Evolutionary conservation across 2,113 vertebrate species (phyloP).

Genomic region (Crotalus helleri): DNA sequence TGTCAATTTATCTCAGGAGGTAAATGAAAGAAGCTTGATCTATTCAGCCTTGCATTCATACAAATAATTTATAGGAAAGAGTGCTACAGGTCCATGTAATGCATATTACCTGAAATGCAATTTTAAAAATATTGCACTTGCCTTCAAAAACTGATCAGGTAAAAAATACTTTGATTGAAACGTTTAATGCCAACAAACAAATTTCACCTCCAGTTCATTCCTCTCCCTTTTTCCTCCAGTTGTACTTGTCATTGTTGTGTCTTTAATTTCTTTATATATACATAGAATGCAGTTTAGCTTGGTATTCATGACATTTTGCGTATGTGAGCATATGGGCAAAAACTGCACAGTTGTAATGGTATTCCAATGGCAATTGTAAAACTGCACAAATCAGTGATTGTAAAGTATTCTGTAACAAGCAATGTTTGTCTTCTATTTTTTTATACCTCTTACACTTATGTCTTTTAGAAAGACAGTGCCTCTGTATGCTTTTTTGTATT

Average conservation of each 20-base stretch:
- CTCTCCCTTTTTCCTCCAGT: slow-evolving; percentile 40
- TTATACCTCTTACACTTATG: slow-evolving; percentile 91
- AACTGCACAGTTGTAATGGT: slow-evolving; percentile 84
- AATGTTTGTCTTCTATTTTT: slow-evolving; percentile 85
- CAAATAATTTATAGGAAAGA: not conserved
- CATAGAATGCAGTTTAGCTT: slow-evolving; percentile 79
- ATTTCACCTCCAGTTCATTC: slow-evolving; percentile 53
- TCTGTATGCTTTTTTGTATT: slow-evolving; percentile 93
- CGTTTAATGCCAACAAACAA: slow-evolving; percentile 54
- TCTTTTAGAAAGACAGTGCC: slow-evolving; percentile 99
- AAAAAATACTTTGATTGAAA: slow-evolving; percentile 47
- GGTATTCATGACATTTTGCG: slow-evolving; percentile 72
- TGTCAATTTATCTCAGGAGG: not conserved
- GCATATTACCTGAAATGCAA: slow-evolving; percentile 12
- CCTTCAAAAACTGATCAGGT: slow-evolving; percentile 19
- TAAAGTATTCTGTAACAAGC: slow-evolving; percentile 83
- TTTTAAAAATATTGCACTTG: slow-evolving; percentile 19
- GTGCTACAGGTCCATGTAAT: not conserved
- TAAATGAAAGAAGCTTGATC: not conserved
- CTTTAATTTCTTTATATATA: slow-evolving; percentile 65
- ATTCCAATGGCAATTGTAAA: slow-evolving; percentile 74
- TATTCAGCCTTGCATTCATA: not conserved
- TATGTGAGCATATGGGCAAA: slow-evolving; percentile 73
- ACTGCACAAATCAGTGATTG: slow-evolving; percentile 85
- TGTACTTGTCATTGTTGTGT: slow-evolving; percentile 61